These are phyloP conservation scores for Leptonema lineaticorne DNA, from an alignment of 1,140 invertebrate species.

Conservation along the genomic window DNA sequence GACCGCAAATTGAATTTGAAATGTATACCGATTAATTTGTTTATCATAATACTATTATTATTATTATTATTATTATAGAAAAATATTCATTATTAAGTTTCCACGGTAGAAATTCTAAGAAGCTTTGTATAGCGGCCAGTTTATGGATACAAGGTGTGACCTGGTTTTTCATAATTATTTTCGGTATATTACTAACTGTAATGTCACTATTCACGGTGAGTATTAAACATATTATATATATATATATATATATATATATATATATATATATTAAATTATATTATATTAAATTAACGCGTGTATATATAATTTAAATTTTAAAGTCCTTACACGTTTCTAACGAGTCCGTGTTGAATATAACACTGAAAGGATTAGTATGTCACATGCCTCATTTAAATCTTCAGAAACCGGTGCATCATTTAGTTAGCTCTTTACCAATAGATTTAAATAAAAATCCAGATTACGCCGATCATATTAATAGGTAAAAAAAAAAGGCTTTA, in stretches of 20 bases:
- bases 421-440: slow-evolving; percentile 21
- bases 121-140: slow-evolving; percentile 44
- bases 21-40: no score
- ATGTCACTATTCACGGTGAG: slow-evolving; percentile 11
- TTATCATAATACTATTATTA: not conserved
- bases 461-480: not conserved
- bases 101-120: slow-evolving; percentile 32
- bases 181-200: slow-evolving; percentile 2
- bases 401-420: slow-evolving; percentile 24
- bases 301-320: no score
- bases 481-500: not conserved
- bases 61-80: not conserved
- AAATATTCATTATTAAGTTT: not conserved
- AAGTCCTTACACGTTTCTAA: slow-evolving; percentile 4
- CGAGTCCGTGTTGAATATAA: slow-evolving; percentile 42
- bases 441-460: not conserved
- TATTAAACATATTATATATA: no score
- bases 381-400: slow-evolving; percentile 42
- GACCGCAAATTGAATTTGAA: no score
- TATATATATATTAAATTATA: no score
- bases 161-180: slow-evolving; percentile 47
- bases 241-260: no score
- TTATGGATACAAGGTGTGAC: slow-evolving; percentile 56
- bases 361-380: slow-evolving; percentile 44
- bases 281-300: no score